Conservation (phyloP, 1,140 invertebrate genomes). For the Drosophila watanabei region DNA sequence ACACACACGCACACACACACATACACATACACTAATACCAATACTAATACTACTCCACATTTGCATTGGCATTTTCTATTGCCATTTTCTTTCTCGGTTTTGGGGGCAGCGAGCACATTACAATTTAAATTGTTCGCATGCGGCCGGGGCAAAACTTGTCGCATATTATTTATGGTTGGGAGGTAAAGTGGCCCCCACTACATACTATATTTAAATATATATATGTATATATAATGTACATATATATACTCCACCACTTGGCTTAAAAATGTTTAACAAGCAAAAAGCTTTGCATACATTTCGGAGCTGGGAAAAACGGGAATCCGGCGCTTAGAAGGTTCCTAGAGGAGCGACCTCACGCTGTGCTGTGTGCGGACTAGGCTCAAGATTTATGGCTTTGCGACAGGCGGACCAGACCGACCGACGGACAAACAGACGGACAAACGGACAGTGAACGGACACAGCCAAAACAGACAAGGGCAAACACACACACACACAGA, state of each 20-base stretch:
- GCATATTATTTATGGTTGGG: slow-evolving; percentile 72
- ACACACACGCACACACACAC: slow-evolving; percentile 12
- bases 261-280: slow-evolving; percentile 78
- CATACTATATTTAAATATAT: not conserved
- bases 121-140: slow-evolving; percentile 80
- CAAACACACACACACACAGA: slow-evolving; percentile 5
- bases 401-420: slow-evolving; percentile 44
- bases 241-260: not conserved
- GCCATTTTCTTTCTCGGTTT: slow-evolving; percentile 53
- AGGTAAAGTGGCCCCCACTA: not conserved
- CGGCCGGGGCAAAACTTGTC: slow-evolving; percentile 63
- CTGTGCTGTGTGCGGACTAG: slow-evolving; percentile 51
- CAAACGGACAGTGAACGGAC: not conserved
- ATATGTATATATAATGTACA: not conserved
- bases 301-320: not conserved
- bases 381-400: slow-evolving; percentile 76
- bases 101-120: slow-evolving; percentile 54
- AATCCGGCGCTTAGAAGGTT: not conserved
- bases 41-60: slow-evolving; percentile 18
- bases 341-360: slow-evolving; percentile 37
- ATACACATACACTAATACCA: slow-evolving; percentile 20
- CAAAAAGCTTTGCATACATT: slow-evolving; percentile 69
- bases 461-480: slow-evolving; percentile 26
- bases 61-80: slow-evolving; percentile 67
- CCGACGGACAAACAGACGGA: slow-evolving; percentile 9